These are phyloP conservation scores for Phenganax marumi DNA, from an alignment of 92 coral and sea anemone genomes.

Conservation along the genomic window DNA sequence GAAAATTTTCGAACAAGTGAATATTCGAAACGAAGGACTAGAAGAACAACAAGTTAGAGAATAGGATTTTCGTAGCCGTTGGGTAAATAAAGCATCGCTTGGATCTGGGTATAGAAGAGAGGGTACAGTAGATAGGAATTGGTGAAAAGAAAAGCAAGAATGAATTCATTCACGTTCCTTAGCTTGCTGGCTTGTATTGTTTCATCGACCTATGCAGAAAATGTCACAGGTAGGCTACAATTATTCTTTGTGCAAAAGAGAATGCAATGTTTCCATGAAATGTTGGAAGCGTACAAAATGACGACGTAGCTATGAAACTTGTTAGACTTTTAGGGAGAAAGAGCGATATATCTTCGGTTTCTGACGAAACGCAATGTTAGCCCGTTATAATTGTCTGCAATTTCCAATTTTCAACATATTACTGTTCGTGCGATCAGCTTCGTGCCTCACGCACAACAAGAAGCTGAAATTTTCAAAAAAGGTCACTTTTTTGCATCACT, in stretches of 20 bases:
- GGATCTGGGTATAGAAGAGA: not conserved
- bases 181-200: not conserved
- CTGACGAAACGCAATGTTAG: too few species aligned
- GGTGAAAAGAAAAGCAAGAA: not conserved
- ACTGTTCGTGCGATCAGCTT: too few species aligned
- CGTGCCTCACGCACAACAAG: too few species aligned
- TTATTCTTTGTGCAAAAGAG: not conserved
- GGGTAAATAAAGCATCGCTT: not conserved
- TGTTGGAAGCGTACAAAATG: too few species aligned
- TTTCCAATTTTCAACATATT: too few species aligned
- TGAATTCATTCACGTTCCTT: conserved; percentile 5
- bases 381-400: too few species aligned
- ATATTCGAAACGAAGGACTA: not conserved
- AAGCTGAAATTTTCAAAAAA: too few species aligned
- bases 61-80: not conserved
- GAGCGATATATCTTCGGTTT: too few species aligned
- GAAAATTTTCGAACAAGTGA: not conserved
- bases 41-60: not conserved
- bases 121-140: not conserved
- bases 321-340: too few species aligned
- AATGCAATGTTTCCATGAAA: too few species aligned
- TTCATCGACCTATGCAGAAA: conserved; percentile 4
- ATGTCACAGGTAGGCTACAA: conserved; percentile 3
- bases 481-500: too few species aligned
- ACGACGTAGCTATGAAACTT: too few species aligned